Base-by-base conservation (phyloP, 92 coral and sea anemone species). In the Porites cylindrica region DNA sequence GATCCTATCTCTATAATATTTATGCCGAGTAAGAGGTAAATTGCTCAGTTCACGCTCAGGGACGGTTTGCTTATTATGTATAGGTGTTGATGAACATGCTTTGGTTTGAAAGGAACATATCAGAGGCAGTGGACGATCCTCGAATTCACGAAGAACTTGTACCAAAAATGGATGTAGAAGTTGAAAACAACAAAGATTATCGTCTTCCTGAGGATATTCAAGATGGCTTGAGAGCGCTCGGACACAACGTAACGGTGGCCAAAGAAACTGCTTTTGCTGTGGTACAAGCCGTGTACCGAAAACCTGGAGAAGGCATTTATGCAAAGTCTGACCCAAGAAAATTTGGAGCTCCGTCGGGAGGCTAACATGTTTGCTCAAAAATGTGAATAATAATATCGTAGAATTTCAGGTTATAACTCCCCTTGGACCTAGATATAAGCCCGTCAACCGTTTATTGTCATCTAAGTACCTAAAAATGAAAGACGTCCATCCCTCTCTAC, bases 251-350 rank as follows among this genome's bases (percentile, higher is more conserved):
- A n/a, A 6, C 1, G 0, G 61, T 16, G 54, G 79, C 14, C 4
- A 17, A 23, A 0, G 75, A n/a, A 0, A 17, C 0, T 0, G 1
- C 9, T 2, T 83, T 85, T 12, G 88, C 92, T 47, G 94, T 93
- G 9, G 95, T 93, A 3, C 96, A 95, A 71, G 98, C 92, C 12
- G 80, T 95, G 2, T 89, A 51, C 54, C 87, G 93, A 32, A 90
- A 89, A 61, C 70, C 81, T 16, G 79, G 32, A 29, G 32, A 85
- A 9, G 52, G 67, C 29, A 86, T 95, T 16, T 84, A 83, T 64
- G 98, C 92, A 17, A 83, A 83, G 84, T 91, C 95, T 20, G 98
- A 95, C 70, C 94, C 96, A 10, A 87, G 98, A 61, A 95, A 95
- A 79, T 68, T 56, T 60, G 96, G 97, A 1, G 80, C 80, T 23